Evolutionary conservation across 1,140 invertebrate species (phyloP), one percentile per base, ranked within the genome.

Genomic region (Drosophila equinoxialis): DNA sequence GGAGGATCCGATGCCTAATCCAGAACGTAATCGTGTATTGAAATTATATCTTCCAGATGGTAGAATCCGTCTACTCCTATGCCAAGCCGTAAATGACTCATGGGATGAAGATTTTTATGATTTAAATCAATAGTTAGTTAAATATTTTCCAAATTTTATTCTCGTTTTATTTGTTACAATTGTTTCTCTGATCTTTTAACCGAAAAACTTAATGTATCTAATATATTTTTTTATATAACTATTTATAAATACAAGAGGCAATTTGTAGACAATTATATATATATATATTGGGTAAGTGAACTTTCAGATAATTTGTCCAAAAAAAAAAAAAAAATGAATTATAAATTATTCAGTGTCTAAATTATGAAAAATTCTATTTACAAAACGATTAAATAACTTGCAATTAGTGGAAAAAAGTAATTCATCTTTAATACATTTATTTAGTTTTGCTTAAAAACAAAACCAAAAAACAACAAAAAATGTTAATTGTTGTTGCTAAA

Each of bases 321-420:
- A 17, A 51, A 10, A n/a, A 51, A 5, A 30, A 26, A 26, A 5
- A 26, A 26, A 26, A 26, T 0, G 26, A 26, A 26, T 26, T 26
- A 26, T 26, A 26, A 26, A 26, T 26, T 26, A 26, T 26, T 48
- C 7, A 48, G 8, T 48, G 8, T 20, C 10, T 20, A 20, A 48
- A 51, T 51, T 39, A 3, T 51, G 45, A 7, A 48, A 51, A 51
- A 51, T 23, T 51, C 45, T 51, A 51, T 51, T 51, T 51, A 51
- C 45, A 51, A 20, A 7, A 51, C 45, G 20, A 51, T 23, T 51
- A 23, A 11, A 51, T 8, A 51, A 51, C 6, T 51, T 20, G 17
- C 45, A 51, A 51, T 23, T 23, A 48, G 20, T 20, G 14, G 10
- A 23, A 51, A 51, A 23, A 20, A 17, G 17, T 51, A 0, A 51